Conservation (phyloP, 23 tunicate genomes). For the Halocynthia aurantium region DNA sequence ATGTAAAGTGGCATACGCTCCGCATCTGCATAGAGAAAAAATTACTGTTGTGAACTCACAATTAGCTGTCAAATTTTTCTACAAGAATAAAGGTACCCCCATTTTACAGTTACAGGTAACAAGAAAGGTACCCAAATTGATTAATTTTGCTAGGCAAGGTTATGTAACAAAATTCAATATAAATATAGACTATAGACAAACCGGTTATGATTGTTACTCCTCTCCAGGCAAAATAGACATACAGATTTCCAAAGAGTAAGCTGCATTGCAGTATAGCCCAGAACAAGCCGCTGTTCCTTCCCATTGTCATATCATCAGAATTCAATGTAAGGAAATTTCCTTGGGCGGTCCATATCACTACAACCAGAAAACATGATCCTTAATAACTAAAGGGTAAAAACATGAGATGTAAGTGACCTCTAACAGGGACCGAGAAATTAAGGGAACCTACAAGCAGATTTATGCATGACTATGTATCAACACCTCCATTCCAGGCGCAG, state of each 20-base stretch:
- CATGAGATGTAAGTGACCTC: too few species aligned
- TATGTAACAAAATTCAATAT: too few species aligned
- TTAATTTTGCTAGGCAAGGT: too few species aligned
- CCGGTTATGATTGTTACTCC: conserved; percentile 55
- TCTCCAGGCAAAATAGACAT: conserved; percentile 92
- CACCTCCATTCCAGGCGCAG: too few species aligned
- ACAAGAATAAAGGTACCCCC: too few species aligned
- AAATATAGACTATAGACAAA: not conserved
- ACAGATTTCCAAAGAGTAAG: conserved; percentile 86
- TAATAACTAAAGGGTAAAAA: too few species aligned
- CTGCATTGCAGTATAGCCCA: conserved; percentile 95
- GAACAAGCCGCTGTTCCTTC: conserved; percentile 88
- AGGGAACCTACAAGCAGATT: too few species aligned
- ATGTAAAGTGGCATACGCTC: conserved; percentile 73
- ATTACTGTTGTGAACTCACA: too few species aligned
- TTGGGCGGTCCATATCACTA: conserved; percentile 87
- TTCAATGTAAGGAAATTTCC: conserved; percentile 81
- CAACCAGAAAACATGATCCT: not conserved
- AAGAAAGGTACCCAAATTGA: not conserved
- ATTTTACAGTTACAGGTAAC: too few species aligned
- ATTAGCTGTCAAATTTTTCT: too few species aligned
- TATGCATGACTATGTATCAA: too few species aligned
- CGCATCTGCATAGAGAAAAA: not conserved
- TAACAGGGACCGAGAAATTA: too few species aligned
- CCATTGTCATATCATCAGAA: conserved; percentile 88